phyloP scores from a whole-genome alignment of 2,888 invertebrate species.

The Diplolepis rosae region DNA sequence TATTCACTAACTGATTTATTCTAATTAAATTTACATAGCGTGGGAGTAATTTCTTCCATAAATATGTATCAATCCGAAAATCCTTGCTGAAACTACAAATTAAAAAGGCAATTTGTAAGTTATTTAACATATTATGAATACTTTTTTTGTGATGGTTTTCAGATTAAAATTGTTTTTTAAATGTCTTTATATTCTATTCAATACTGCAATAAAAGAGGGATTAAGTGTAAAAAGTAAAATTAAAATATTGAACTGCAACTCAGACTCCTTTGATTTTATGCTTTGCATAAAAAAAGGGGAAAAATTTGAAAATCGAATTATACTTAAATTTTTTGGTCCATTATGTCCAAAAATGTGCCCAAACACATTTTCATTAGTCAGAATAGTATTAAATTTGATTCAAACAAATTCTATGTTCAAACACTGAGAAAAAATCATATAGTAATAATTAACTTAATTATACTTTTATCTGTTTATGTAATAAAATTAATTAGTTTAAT shows the following conservation, averaged over 20 bases:
- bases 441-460: too few relatives aligned
- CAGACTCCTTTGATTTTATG: background rate
- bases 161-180: background rate
- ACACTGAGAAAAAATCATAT: too few relatives aligned
- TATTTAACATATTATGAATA: background rate
- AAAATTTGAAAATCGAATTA: background rate
- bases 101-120: background rate
- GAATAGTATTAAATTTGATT: too few relatives aligned
- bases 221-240: constrained; percentile 17
- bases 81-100: background rate
- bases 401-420: too few relatives aligned
- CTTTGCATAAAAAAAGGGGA: background rate
- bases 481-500: too few relatives aligned
- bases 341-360: too few relatives aligned
- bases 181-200: background rate
- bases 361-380: too few relatives aligned
- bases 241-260: background rate
- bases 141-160: background rate
- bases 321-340: background rate
- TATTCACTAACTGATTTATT: constrained; percentile 1
- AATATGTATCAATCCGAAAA: background rate
- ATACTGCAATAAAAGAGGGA: background rate
- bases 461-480: too few relatives aligned
- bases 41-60: background rate
- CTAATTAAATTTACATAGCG: constrained; percentile 24